Percentiles rank a stretch among this genome's conserved stretches.
Conservation (phyloP, 1,140 invertebrate genomes). For the Trichonephila clavata region DNA sequence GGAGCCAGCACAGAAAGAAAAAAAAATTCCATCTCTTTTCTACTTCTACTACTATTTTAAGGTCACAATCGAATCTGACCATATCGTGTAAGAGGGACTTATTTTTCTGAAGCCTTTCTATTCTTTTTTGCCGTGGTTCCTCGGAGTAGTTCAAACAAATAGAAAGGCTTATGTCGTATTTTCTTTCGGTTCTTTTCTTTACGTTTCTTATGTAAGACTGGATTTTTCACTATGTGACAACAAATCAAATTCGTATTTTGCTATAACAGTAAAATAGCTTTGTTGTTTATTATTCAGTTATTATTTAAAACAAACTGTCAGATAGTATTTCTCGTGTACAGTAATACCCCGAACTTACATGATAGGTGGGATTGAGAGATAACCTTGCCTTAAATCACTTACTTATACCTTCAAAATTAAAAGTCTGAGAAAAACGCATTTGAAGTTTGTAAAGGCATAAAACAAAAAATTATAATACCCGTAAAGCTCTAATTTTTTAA, state of each 20-base stretch:
- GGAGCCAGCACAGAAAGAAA: not conserved
- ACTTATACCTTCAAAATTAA: too few relatives aligned
- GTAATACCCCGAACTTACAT: too few relatives aligned
- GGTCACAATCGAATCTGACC: conserved; percentile 34
- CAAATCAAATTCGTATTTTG: not conserved
- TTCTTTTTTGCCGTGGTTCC: not conserved
- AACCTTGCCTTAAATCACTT: too few relatives aligned
- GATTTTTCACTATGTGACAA: not conserved
- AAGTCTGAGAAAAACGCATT: too few relatives aligned
- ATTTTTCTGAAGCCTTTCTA: not conserved
- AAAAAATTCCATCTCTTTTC: not conserved
- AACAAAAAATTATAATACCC: too few relatives aligned
- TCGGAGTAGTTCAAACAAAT: not conserved
- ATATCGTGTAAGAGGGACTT: conserved; percentile 31
- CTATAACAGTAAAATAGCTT: not conserved
- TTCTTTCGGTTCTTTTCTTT: not conserved
- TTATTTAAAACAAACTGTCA: not conserved
- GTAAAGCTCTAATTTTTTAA: too few relatives aligned
- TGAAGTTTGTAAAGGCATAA: too few relatives aligned
- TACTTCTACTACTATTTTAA: conserved; percentile 20
- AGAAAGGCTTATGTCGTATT: not conserved
- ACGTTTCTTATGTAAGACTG: not conserved
- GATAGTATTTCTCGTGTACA: too few relatives aligned
- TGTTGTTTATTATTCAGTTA: not conserved
- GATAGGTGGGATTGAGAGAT: too few relatives aligned